Evolutionary conservation across 1,140 invertebrate genomes (phyloP).

Genomic region (Zophobas morio): DNA sequence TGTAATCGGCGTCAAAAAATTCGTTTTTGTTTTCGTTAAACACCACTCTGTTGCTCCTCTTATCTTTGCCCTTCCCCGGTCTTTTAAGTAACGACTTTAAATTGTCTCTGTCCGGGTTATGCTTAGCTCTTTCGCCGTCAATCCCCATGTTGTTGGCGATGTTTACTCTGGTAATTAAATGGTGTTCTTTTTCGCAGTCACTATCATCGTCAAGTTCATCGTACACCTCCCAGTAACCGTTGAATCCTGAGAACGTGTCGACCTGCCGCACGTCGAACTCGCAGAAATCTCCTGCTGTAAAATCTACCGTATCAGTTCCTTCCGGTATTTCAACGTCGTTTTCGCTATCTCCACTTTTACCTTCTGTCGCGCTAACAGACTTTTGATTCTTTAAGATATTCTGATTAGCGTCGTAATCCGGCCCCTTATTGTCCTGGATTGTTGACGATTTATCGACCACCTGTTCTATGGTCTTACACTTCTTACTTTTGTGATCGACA

Average conservation of each 20-base stretch:
- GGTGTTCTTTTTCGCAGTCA: slow-evolving; percentile 51
- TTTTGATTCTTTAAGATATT: slow-evolving; percentile 48
- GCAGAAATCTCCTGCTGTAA: slow-evolving; percentile 54
- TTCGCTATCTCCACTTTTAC: slow-evolving; percentile 47
- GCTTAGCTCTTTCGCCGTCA: slow-evolving; percentile 63
- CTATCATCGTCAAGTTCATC: slow-evolving; percentile 60
- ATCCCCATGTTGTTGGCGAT: slow-evolving; percentile 65
- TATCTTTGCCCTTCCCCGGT: slow-evolving; percentile 67
- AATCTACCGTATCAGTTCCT: slow-evolving; percentile 30
- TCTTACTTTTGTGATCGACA: slow-evolving; percentile 9
- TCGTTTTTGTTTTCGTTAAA: slow-evolving; percentile 89
- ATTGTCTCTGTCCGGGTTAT: slow-evolving; percentile 66
- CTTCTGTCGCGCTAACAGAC: not conserved
- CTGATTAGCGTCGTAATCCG: slow-evolving; percentile 54
- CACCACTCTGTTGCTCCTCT: slow-evolving; percentile 75
- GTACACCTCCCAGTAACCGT: slow-evolving; percentile 57
- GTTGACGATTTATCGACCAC: slow-evolving; percentile 51
- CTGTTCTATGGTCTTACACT: slow-evolving; percentile 49
- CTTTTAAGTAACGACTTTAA: slow-evolving; percentile 75
- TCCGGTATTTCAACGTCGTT: slow-evolving; percentile 4
- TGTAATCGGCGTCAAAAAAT: slow-evolving; percentile 90
- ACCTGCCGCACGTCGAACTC: slow-evolving; percentile 62
- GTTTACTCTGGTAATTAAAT: slow-evolving; percentile 51
- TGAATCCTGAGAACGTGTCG: slow-evolving; percentile 48
- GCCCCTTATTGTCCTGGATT: not conserved